Evolutionary conservation across 2,888 invertebrate species (phyloP).

Genomic region (Cosmia trapezina): DNA sequence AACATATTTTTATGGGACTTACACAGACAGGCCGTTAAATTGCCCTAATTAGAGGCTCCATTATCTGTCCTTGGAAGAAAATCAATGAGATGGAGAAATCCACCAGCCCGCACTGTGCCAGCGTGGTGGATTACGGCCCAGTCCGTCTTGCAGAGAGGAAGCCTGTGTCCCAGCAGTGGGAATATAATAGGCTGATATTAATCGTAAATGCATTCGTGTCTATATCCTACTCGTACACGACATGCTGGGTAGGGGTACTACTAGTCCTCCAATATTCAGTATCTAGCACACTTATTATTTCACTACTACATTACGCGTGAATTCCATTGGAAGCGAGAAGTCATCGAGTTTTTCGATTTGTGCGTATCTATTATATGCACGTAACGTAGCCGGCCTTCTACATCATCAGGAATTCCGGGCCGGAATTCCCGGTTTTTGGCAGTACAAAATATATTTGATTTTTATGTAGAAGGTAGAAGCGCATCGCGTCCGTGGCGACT

Average conservation of each 20-base stretch:
- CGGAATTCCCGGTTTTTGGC: slow-evolving; percentile 34
- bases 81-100: not conserved
- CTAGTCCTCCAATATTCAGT: slow-evolving; percentile 8
- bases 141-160: not conserved
- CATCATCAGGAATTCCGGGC: slow-evolving; percentile 27
- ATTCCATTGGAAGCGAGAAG: slow-evolving; percentile 5
- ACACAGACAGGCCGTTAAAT: no score
- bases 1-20: no score
- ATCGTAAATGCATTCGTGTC: not conserved
- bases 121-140: not conserved
- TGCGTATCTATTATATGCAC: slow-evolving; percentile 25
- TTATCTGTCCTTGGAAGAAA: not conserved
- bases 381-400: slow-evolving; percentile 21
- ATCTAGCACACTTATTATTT: not conserved
- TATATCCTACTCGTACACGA: no score
- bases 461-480: not conserved
- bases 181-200: not conserved
- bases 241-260: not conserved
- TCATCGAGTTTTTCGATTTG: slow-evolving; percentile 23
- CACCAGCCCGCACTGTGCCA: not conserved
- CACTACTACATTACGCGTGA: slow-evolving; percentile 4
- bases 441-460: slow-evolving; percentile 36
- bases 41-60: no score
- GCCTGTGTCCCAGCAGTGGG: not conserved
- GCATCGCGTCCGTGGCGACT: not conserved